A percentile compares a stretch with the other conserved stretches of the same genome.
Conservation (phyloP, 2,888 invertebrate species). For the Listrodromus nycthemerus region DNA sequence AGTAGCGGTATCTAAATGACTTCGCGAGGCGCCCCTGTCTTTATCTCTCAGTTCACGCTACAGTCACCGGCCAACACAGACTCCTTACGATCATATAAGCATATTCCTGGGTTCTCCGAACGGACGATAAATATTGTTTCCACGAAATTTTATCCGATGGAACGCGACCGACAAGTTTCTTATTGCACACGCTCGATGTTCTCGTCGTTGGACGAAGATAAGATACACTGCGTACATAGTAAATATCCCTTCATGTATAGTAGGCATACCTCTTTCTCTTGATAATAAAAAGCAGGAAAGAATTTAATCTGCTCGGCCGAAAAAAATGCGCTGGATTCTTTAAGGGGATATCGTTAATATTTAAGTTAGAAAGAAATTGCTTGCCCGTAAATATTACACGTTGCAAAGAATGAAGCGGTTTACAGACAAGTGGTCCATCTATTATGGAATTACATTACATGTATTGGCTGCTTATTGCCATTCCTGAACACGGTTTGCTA, state of each 20-base stretch:
- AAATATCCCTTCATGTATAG: constrained; percentile 2
- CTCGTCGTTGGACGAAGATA: constrained; percentile 30
- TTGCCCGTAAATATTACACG: no score
- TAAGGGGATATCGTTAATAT: neutral
- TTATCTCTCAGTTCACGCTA: constrained; percentile 36
- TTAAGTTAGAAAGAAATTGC: neutral
- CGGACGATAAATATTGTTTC: constrained; percentile 50
- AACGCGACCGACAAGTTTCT: constrained; percentile 24
- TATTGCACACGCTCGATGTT: constrained; percentile 27
- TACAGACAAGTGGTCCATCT: neutral
- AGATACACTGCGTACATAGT: constrained; percentile 31
- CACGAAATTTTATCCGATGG: constrained; percentile 41
- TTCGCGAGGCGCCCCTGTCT: constrained; percentile 35
- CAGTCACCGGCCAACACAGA: constrained; percentile 12
- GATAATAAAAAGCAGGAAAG: neutral
- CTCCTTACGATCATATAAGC: constrained; percentile 8
- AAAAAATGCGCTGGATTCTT: neutral
- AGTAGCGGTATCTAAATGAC: constrained; percentile 60
- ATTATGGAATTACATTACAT: neutral
- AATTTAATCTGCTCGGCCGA: neutral
- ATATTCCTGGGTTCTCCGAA: constrained; percentile 24
- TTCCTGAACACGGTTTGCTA: neutral
- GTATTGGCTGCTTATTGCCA: neutral
- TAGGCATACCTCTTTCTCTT: constrained; percentile 8
- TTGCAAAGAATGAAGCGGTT: neutral